These are phyloP conservation scores for Istiophorus platypterus DNA, from an alignment of 2,113 vertebrate genomes.

Conservation along the genomic window DNA sequence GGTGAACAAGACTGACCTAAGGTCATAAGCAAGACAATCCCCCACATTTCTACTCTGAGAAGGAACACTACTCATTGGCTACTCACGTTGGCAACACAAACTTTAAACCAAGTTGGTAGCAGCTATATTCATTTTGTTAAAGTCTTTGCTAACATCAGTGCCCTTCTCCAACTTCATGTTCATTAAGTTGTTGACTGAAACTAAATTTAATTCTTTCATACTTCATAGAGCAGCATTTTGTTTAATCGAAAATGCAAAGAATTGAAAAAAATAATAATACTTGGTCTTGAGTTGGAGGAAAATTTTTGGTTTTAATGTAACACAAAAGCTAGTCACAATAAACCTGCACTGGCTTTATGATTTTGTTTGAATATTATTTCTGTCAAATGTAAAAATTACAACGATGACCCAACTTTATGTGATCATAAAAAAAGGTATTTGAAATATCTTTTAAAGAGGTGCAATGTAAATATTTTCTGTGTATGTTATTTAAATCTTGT, in stretches of 20 bases:
- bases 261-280: background rate
- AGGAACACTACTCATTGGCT: conserved; percentile 19
- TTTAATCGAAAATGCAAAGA: background rate
- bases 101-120: conserved; percentile 31
- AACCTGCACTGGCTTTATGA: background rate
- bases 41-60: conserved; percentile 34
- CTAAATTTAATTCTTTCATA: background rate
- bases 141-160: background rate
- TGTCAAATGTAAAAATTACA: background rate
- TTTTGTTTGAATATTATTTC: background rate
- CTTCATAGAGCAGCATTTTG: background rate
- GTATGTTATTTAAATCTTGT: background rate
- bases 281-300: background rate
- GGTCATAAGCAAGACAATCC: conserved; percentile 63
- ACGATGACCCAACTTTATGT: background rate
- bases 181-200: background rate
- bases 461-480: background rate
- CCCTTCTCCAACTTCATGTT: background rate
- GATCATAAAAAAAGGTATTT: too few relatives aligned
- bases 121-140: background rate
- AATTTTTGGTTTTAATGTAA: background rate
- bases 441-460: background rate
- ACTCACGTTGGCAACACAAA: conserved; percentile 44
- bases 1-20: conserved; percentile 61
- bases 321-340: background rate